phyloP scores from a whole-genome alignment of 2,888 invertebrate species.

The Himalopsyche kuldschensis region DNA sequence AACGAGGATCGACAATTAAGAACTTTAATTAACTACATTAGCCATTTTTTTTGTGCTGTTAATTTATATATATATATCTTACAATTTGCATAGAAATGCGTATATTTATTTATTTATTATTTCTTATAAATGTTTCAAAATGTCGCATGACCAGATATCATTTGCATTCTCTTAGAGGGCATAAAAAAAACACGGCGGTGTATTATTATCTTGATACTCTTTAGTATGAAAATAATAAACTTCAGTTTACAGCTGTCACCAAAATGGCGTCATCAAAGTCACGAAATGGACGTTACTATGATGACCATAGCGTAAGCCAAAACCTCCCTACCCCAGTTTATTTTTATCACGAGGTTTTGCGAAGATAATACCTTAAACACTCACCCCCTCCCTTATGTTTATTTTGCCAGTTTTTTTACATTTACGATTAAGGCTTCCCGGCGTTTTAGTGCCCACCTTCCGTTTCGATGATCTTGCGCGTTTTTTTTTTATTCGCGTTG shows the following conservation, averaged over 20 bases:
- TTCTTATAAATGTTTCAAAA: no score
- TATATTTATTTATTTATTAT: no score
- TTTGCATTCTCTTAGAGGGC: no score
- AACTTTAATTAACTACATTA: no score
- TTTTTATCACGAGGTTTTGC: background rate
- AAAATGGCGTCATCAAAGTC: background rate
- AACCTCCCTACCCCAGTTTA: background rate
- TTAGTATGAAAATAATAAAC: background rate
- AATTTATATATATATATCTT: no score
- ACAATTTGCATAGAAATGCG: no score
- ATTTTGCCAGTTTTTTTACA: slow-evolving; percentile 25
- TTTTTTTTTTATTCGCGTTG: slow-evolving; percentile 15
- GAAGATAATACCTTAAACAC: slow-evolving; percentile 22
- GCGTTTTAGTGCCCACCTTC: slow-evolving; percentile 22
- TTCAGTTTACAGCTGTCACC: background rate
- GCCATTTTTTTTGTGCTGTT: no score
- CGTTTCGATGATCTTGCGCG: slow-evolving; percentile 27
- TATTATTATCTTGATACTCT: background rate
- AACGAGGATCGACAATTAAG: no score
- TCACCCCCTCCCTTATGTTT: slow-evolving; percentile 22
- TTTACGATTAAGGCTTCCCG: slow-evolving; percentile 29
- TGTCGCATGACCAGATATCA: no score
- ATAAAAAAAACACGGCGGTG: no score
- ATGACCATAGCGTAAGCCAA: background rate
- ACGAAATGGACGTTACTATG: background rate